Evolutionary conservation across 2,888 invertebrate genomes (phyloP), one percentile per base, ranked within the genome.

Genomic region (Herminia tarsipennalis): DNA sequence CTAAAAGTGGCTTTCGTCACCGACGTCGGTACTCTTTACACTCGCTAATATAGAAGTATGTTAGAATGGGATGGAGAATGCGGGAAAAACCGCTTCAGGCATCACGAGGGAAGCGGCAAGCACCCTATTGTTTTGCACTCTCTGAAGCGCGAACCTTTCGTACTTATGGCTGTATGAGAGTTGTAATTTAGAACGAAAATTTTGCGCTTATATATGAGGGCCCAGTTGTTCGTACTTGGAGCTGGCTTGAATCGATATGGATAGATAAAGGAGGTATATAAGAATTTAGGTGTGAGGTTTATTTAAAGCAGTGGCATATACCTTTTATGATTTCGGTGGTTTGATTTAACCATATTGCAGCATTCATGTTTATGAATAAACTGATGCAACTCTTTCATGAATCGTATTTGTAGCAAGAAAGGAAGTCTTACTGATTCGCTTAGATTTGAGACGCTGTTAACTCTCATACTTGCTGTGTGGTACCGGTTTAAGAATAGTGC

Each of bases 121-220:
- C 85, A 82, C 87, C 89, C 90, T 78, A 88, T 89, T 90, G 89
- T 90, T 90, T 88, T 86, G 83, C 76, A 80, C 82, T 78, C 85
- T 71, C 67, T 75, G 78, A 76, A 83, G 86, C 82, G 84, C 77
- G 79, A 85, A 82, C 73, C 72, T 69, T 74, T 74, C 70, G 68
- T 72, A 73, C 71, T 65, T 70, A 66, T 65, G 60, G 59, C 56
- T 73, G 52, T 70, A 67, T 64, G 62, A 70, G 73, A 71, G 76
- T 72, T 74, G 76, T 79, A 77, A 85, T 82, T 84, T 80, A 61
- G 78, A 83, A 82, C 72, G 77, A 78, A 78, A 75, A 79, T 82
- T 73, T 57, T 58, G 60, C 53, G 63, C 65, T 66, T 70, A 58
- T 66, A 36, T 54, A 62, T 55, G 47, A 29, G 44, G 41, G 41